phyloP scores from a whole-genome alignment of 2,888 invertebrate genomes.

The Maniola hyperantus region DNA sequence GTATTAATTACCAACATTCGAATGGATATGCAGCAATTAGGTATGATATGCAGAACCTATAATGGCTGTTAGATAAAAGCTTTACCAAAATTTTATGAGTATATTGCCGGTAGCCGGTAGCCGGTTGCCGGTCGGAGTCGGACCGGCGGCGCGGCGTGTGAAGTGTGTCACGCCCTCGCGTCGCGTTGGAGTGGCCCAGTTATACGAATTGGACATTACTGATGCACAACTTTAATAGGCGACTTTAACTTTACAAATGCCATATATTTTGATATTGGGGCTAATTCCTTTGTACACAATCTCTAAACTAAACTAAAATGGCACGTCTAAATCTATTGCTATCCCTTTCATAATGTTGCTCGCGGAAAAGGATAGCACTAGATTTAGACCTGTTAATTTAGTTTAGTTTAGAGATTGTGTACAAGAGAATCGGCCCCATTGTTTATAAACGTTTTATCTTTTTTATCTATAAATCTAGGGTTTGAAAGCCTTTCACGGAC shows the following conservation, averaged over 20 bases:
- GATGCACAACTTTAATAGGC: constrained; percentile 22
- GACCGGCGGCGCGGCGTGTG: constrained; percentile 61
- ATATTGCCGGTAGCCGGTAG: constrained; percentile 40
- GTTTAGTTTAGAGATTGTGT: too few relatives aligned
- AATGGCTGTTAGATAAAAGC: constrained; percentile 31
- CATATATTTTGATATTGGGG: constrained; percentile 7
- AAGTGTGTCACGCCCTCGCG: constrained; percentile 57
- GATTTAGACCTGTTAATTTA: too few relatives aligned
- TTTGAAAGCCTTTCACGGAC: background rate
- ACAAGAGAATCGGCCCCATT: too few relatives aligned
- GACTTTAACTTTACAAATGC: constrained; percentile 24
- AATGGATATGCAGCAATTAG: too few relatives aligned
- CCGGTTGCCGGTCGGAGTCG: constrained; percentile 36
- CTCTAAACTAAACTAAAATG: too few relatives aligned
- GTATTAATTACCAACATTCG: too few relatives aligned
- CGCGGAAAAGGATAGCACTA: too few relatives aligned
- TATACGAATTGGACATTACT: constrained; percentile 40
- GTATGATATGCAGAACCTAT: constrained; percentile 12
- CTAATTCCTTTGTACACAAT: too few relatives aligned
- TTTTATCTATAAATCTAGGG: background rate
- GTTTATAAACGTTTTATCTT: constrained; percentile 7
- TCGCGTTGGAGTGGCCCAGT: constrained; percentile 41
- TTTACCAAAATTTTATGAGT: constrained; percentile 66
- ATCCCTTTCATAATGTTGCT: too few relatives aligned
- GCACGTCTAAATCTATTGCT: too few relatives aligned